A percentile compares a stretch with the other conserved stretches of the same genome.
phyloP scores from a whole-genome alignment of 2,113 vertebrate species.

The Boleophthalmus pectinirostris region DNA sequence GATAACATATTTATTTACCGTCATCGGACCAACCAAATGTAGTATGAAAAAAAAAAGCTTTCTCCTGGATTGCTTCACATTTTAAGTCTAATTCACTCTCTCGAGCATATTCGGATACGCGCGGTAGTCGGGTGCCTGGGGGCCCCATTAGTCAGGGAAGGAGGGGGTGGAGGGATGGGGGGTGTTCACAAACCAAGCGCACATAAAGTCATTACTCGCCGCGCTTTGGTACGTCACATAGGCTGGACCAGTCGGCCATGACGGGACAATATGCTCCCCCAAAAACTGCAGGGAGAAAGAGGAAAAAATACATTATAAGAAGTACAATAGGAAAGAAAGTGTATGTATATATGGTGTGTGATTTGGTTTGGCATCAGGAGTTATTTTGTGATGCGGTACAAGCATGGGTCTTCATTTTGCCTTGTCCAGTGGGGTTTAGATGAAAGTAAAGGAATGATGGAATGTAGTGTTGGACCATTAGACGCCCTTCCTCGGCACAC shows the following conservation, averaged over 20 bases:
- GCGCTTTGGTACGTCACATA: constrained; percentile 79
- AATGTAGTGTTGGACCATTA: no score
- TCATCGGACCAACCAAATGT: not conserved
- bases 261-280: constrained; percentile 78
- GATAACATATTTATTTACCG: not conserved
- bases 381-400: not conserved
- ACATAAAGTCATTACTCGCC: constrained; percentile 84
- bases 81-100: constrained; percentile 12
- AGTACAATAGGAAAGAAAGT: not conserved
- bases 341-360: not conserved
- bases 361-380: not conserved
- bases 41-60: constrained; percentile 15
- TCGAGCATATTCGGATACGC: constrained; percentile 21
- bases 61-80: constrained; percentile 37
- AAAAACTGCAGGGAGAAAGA: constrained; percentile 40
- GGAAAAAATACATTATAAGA: not conserved
- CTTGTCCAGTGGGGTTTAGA: not conserved
- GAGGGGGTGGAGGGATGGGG: constrained; percentile 53
- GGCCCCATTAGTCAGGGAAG: constrained; percentile 82
- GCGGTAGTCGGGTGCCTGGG: constrained; percentile 43
- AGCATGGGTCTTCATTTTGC: not conserved
- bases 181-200: constrained; percentile 70
- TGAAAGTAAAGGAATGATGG: no score
- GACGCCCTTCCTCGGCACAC: no score
- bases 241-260: constrained; percentile 79